Conservation (phyloP, 2,888 invertebrate species). For the Prosopocoilus inquinatus region DNA sequence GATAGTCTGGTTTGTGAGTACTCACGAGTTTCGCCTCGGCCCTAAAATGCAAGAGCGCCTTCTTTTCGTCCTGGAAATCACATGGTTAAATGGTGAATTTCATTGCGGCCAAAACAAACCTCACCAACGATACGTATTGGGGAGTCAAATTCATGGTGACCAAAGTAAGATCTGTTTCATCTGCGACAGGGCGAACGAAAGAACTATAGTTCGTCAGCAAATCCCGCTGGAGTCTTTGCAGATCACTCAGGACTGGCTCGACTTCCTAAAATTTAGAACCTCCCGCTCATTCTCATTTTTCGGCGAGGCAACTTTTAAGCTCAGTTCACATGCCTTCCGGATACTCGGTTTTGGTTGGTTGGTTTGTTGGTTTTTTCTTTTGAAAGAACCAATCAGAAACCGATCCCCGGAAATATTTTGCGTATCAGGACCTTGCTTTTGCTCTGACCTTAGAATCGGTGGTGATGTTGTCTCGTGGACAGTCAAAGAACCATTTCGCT, state of each 20-base stretch:
- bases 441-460: conserved; percentile 32
- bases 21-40: not conserved
- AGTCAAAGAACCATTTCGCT: conserved; percentile 69
- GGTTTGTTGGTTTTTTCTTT: too few relatives aligned
- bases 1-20: not conserved
- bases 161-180: conserved; percentile 32
- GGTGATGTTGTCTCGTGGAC: conserved; percentile 46
- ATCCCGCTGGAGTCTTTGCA: conserved; percentile 56
- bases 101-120: conserved; percentile 3
- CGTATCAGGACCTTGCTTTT: too few relatives aligned
- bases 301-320: not conserved
- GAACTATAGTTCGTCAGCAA: conserved; percentile 54
- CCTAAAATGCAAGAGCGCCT: not conserved
- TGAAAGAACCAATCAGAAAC: too few relatives aligned
- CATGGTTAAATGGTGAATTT: not conserved
- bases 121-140: conserved; percentile 40
- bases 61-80: conserved; percentile 11
- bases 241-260: conserved; percentile 49
- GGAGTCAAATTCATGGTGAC: conserved; percentile 37
- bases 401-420: too few relatives aligned
- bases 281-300: not conserved
- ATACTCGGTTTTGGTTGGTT: too few relatives aligned
- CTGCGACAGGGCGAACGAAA: conserved; percentile 42
- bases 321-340: too few relatives aligned
- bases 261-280: conserved; percentile 42